phyloP scores from a whole-genome alignment of 2,888 invertebrate genomes.

The Phyto melanocephala region DNA sequence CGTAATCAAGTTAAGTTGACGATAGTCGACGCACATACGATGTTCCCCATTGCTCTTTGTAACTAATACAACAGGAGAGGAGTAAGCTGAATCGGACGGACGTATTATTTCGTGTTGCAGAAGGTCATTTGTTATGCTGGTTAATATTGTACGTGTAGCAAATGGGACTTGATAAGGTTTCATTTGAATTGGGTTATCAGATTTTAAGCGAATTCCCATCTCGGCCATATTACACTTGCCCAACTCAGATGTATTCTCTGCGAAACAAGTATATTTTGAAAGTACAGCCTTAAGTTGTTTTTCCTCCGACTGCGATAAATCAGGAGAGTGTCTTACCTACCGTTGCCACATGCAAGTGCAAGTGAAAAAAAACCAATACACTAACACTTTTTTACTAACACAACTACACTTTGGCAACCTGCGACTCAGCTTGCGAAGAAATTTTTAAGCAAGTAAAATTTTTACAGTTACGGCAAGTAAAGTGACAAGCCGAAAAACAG shows the following conservation, averaged over 20 bases:
- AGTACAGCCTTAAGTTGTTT: background rate
- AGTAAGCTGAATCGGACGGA: constrained; percentile 45
- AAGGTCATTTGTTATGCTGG: constrained; percentile 25
- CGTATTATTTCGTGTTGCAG: constrained; percentile 44
- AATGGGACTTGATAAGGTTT: constrained; percentile 55
- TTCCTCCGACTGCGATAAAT: background rate
- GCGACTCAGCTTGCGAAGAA: too few species aligned
- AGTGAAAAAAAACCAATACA: too few species aligned
- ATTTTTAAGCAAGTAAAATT: too few species aligned
- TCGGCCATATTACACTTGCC: constrained; percentile 3
- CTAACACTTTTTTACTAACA: too few species aligned
- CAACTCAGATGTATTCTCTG: background rate
- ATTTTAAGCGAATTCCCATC: constrained; percentile 19
- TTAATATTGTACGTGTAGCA: constrained; percentile 40
- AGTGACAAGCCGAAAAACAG: too few species aligned
- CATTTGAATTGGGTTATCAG: background rate
- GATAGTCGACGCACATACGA: too few species aligned
- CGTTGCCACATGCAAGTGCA: too few species aligned
- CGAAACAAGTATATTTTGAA: background rate
- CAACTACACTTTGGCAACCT: too few species aligned
- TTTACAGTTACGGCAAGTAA: too few species aligned
- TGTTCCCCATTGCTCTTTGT: constrained; percentile 59
- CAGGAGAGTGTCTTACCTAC: background rate
- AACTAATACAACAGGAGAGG: constrained; percentile 46
- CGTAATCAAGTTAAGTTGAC: constrained; percentile 27